phyloP scores from a whole-genome alignment of 2,113 vertebrate species.

The Cyanistes caeruleus region DNA sequence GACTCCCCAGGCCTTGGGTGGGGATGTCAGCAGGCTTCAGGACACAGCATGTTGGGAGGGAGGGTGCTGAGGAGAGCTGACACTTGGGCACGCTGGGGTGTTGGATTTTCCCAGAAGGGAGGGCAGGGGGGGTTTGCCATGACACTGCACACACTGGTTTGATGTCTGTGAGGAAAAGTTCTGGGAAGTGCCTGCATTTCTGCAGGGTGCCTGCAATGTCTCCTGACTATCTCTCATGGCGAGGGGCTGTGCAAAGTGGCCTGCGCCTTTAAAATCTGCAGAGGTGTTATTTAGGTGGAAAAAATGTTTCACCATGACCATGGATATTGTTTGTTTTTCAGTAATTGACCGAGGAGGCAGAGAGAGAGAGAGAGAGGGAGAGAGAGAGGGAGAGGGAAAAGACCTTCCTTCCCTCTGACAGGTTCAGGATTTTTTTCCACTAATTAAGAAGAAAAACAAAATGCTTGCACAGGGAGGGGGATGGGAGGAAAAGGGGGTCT shows the following conservation, averaged over 20 bases:
- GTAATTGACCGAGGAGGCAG: constrained; percentile 18
- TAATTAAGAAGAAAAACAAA: constrained; percentile 76
- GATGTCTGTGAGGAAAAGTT: not conserved
- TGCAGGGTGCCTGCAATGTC: not conserved
- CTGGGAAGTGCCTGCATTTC: not conserved
- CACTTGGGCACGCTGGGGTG: not conserved
- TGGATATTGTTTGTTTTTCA: constrained; percentile 67
- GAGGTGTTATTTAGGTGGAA: constrained; percentile 57
- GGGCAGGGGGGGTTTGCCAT: fast-evolving
- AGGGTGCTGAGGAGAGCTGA: not conserved
- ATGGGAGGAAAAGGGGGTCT: constrained; percentile 40
- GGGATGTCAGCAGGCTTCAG: not conserved
- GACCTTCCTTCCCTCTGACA: constrained; percentile 64
- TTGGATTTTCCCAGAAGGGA: not conserved
- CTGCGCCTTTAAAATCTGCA: constrained; percentile 17
- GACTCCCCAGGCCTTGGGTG: not conserved
- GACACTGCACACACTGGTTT: fast-evolving
- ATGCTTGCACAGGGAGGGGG: not conserved
- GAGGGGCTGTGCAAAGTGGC: not conserved
- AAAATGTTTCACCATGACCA: not conserved
- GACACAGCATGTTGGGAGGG: fast-evolving
- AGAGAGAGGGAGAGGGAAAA: not conserved
- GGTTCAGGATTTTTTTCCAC: constrained; percentile 70
- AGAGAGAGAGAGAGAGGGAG: not conserved
- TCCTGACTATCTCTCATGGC: fast-evolving